Conservation (phyloP, 1,140 invertebrate species). For the Drosophila pruinosa region DNA sequence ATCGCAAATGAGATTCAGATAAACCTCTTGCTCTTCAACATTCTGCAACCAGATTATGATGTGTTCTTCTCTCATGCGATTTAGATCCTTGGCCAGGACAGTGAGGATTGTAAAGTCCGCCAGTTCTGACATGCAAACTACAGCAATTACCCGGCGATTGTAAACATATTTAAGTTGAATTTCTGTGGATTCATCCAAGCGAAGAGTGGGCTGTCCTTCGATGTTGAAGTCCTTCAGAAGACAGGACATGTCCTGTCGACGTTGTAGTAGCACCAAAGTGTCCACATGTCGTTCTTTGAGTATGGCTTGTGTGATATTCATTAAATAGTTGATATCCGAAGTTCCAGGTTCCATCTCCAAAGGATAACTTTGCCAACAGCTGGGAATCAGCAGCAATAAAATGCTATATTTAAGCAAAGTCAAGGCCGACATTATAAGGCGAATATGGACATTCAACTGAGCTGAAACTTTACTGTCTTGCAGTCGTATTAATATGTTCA, state of each 20-base stretch:
- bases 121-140: constrained; percentile 9
- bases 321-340: background rate
- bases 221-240: background rate
- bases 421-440: constrained; percentile 11
- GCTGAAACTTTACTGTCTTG: background rate
- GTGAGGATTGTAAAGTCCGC: background rate
- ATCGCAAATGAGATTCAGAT: background rate
- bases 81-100: background rate
- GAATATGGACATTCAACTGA: constrained; percentile 1
- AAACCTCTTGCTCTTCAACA: background rate
- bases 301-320: background rate
- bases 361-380: background rate
- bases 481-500: background rate
- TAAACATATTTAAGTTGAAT: background rate
- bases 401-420: background rate
- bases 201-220: background rate
- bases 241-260: background rate
- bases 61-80: background rate
- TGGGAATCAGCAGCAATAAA: background rate
- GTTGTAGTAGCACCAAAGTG: constrained; percentile 10
- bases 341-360: background rate
- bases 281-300: background rate
- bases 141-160: constrained; percentile 5
- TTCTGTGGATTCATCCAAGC: background rate
- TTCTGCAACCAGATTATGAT: background rate